A percentile compares a stretch with the other conserved stretches of the same genome.
Evolutionary conservation across 2,888 invertebrate genomes (phyloP).

Genomic region (Lasioglossum figueresi): DNA sequence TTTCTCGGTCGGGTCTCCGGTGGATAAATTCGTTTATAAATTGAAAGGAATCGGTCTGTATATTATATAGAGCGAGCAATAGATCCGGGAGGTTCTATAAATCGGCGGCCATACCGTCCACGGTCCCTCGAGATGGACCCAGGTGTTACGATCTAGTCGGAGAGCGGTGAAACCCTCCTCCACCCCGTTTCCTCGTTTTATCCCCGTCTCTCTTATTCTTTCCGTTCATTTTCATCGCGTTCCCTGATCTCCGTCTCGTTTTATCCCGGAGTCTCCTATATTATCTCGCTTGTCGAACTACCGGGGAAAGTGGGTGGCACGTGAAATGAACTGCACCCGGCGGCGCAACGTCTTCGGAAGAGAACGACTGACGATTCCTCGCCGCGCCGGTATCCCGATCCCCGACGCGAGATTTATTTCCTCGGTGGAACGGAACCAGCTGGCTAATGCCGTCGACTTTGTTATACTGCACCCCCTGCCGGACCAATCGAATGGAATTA

Average conservation of each 20-base stretch:
- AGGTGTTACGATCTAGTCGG: conserved; percentile 61
- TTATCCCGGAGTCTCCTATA: conserved; percentile 46
- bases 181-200: conserved; percentile 18
- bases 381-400: conserved; percentile 34
- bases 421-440: conserved; percentile 59
- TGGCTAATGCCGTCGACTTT: conserved; percentile 65
- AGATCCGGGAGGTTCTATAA: conserved; percentile 51
- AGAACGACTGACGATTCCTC: conserved; percentile 36
- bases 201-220: conserved; percentile 26
- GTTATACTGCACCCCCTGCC: conserved; percentile 42
- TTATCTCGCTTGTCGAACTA: conserved; percentile 62
- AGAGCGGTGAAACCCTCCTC: conserved; percentile 45
- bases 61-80: not conserved
- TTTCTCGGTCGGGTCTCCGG: not conserved
- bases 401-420: conserved; percentile 63
- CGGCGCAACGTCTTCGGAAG: conserved; percentile 23
- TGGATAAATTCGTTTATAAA: conserved; percentile 1
- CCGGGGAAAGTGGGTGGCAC: conserved; percentile 31
- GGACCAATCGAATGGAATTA: conserved; percentile 41
- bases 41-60: not conserved
- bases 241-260: conserved; percentile 1
- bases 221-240: conserved; percentile 35
- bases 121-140: conserved; percentile 59
- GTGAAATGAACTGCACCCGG: conserved; percentile 58
- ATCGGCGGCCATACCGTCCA: conserved; percentile 53